Base-by-base conservation (phyloP, 2,888 invertebrate genomes). In the Idaea dimidiata region DNA sequence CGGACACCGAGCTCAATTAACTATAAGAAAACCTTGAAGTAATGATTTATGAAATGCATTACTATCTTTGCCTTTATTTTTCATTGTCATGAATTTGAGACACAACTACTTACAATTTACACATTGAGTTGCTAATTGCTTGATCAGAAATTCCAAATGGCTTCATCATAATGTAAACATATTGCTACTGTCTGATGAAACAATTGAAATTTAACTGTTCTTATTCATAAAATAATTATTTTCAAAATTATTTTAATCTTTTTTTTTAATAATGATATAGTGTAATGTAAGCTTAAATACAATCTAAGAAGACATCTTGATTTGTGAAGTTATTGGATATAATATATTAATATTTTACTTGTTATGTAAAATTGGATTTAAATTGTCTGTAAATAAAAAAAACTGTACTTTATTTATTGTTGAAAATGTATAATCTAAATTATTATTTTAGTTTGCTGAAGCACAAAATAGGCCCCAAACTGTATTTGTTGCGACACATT, bases 1-100 rank as follows among this genome's bases (percentile, higher is more conserved):
- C 83, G 64, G 88, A 89, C 64, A 72, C 85, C 57, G 86, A 89
- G 64, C 72, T 88, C 72, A 89, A 85, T 57, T 61, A 61, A 61
- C 31, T 17, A 24, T 66, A 63, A 62, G 63, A 60, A 60, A 86
- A 60, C 53, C 59, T 14, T 54, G 54, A 17, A 6, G 17, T 54
- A 43, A 14, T 43, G 43, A 14, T 7, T 14, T 43, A 43, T 14
- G 2, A 43, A 3, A 33, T 10, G 14, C 43, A 43, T 10, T 43
- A 5, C 5, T 24, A 24, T 3, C 5, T 24, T 24, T 24, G 43
- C 43, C 43, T 43, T 10, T 2, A 14, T 43, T 43, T 43, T 8
- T 43, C 43, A 43, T 43, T 43, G 14, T 43, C 43, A 43, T 43
- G 43, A 43, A 43, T 43, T 43, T 43, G 2, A 43, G 43, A 43